A percentile compares a stretch with the other conserved stretches of the same genome.
Conservation (phyloP, 2,797 vertebrate species). For the Psittacula derbiana region DNA sequence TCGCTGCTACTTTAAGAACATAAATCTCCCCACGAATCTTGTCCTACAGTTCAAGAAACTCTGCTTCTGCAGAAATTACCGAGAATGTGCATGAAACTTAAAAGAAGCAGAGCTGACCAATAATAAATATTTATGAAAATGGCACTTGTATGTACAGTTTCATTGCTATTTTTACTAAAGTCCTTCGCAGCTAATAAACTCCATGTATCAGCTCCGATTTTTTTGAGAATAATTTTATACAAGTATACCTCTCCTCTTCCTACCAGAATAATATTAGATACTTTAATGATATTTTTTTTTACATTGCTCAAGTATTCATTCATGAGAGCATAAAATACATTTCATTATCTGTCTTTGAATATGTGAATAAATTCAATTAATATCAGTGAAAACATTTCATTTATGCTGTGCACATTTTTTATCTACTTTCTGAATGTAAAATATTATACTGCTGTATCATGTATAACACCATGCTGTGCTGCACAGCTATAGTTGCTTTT, state of each 20-base stretch:
- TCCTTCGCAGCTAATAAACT: neutral
- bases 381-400: conserved; percentile 37
- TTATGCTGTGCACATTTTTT: conserved; percentile 41
- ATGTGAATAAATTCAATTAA: conserved; percentile 45
- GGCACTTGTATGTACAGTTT: neutral
- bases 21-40: neutral
- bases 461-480: neutral
- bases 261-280: neutral
- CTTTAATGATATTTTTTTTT: conserved; percentile 23
- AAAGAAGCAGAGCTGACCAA: neutral
- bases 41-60: neutral
- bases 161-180: neutral
- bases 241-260: neutral
- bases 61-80: neutral
- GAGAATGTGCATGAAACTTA: neutral
- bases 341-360: conserved; percentile 52
- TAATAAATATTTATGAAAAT: neutral
- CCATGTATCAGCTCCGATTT: neutral
- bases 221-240: neutral
- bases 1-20: neutral
- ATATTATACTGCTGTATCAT: neutral
- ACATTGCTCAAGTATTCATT: conserved; percentile 21
- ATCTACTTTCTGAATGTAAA: conserved; percentile 47
- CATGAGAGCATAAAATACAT: conserved; percentile 53
- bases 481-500: neutral